Evolutionary conservation across 2,888 invertebrate species (phyloP).

Genomic region (Ferrisia virgata): DNA sequence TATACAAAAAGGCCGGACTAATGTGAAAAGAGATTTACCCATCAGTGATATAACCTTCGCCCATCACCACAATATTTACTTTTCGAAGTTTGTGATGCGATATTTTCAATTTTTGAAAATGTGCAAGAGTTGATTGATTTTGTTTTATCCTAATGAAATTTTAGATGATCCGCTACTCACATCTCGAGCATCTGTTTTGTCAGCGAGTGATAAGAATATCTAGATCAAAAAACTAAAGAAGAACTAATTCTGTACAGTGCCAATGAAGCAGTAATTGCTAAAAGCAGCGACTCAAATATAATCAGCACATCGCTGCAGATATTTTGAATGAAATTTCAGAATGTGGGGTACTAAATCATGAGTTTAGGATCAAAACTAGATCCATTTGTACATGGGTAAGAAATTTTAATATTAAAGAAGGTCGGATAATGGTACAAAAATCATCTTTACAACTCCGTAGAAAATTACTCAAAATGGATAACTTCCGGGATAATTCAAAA

Average conservation of each 20-base stretch:
- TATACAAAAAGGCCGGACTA: too few relatives aligned
- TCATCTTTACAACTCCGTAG: neutral
- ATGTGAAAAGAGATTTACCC: too few relatives aligned
- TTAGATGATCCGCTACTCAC: neutral
- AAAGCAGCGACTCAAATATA: neutral
- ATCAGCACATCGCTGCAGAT: neutral
- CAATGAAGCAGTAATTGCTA: neutral
- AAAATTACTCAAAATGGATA: neutral
- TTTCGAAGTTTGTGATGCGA: too few relatives aligned
- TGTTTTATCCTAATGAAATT: neutral
- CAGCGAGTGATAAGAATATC: neutral
- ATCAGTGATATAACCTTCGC: too few relatives aligned
- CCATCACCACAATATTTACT: too few relatives aligned
- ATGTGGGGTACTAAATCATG: neutral
- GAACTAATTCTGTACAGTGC: neutral
- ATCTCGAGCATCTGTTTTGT: neutral
- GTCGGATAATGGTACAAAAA: constrained; percentile 19
- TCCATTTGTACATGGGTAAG: neutral
- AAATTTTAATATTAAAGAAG: neutral
- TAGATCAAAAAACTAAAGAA: neutral
- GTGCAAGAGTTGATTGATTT: neutral
- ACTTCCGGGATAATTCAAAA: too few relatives aligned
- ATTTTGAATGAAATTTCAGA: constrained; percentile 11
- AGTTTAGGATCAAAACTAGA: constrained; percentile 1
- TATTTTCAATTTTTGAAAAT: too few relatives aligned